Base-by-base conservation (phyloP, 1,140 invertebrate genomes). In the Anastrepha ludens region DNA sequence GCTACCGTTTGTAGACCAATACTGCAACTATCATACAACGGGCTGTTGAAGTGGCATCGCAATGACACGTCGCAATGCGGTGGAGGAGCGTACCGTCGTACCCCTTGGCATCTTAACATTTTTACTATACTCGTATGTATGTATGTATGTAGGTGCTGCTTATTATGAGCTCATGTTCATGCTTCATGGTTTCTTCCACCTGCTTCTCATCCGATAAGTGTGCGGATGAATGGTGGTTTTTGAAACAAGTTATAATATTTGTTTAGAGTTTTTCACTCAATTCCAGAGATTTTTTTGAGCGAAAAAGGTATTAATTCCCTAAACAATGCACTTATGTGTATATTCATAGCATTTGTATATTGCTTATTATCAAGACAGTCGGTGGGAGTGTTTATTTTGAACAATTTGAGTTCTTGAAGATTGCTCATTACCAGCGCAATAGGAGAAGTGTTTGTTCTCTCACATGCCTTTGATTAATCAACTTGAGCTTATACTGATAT, bases 1-100 rank as follows among this genome's bases (percentile, higher is more conserved):
- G 39, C 20, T 20, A 67, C 65, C 65, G 39, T 39, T 29, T 29
- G 4, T 39, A 29, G 65, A 11, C 65, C 20, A 64, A 64, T 17
- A 13, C 29, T 4, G 65, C 65, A 67, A 11, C 39, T 8, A n/a
- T n/a, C n/a, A n/a, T n/a, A 41, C 29, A n/a, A 39, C 65, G 6
- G 29, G 65, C 29, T 29, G 65, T 20, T 67, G 13, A 67, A 67
- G 65, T 39, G 65, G 65, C 11, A 67, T 39, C 65, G 11, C 64
- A 41, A 20, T 67, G 65, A 67, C 65, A 67, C 65, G 65, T 67
- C 65, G 65, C 65, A 67, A 67, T 67, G 29, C 65, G 65, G 65
- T 41, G 20, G 39, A 9, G 29, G 11, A 15, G 44, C 70, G 5
- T 74, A 47, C 17, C 5, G 41, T 15, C 15, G 3, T 64, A 17